Conservation (phyloP, 1,140 invertebrate genomes). For the Drosophila chauvacae region DNA sequence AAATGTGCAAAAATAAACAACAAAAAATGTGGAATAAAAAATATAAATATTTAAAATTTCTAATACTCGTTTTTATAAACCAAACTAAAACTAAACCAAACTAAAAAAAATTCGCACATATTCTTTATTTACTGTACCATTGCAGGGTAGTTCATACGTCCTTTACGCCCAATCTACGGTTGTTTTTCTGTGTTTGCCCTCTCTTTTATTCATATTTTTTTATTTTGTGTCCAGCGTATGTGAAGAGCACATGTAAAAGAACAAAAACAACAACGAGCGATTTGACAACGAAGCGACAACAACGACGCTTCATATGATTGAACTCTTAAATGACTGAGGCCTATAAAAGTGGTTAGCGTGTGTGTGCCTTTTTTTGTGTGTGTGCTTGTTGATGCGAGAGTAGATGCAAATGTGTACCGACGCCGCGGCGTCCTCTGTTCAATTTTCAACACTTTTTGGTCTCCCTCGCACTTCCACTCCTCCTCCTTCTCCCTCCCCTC, state of each 20-base stretch:
- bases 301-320: conserved; percentile 74
- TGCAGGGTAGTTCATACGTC: not conserved
- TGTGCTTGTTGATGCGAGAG: conserved; percentile 15
- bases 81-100: no score
- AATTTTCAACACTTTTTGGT: conserved; percentile 78
- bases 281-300: conserved; percentile 67
- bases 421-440: conserved; percentile 21
- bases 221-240: conserved; percentile 39
- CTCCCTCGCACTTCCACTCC: conserved; percentile 25
- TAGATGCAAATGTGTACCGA: conserved; percentile 36
- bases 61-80: no score
- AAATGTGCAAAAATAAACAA: no score
- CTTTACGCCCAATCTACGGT: conserved; percentile 9
- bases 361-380: conserved; percentile 4
- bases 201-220: conserved; percentile 40
- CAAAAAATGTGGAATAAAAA: no score
- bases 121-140: not conserved
- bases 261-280: conserved; percentile 19
- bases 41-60: no score
- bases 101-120: no score
- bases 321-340: conserved; percentile 68
- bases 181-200: conserved; percentile 44
- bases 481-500: not conserved
- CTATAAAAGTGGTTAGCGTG: conserved; percentile 29
- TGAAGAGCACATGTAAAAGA: conserved; percentile 50